Conservation (phyloP, 2,888 invertebrate genomes). For the Clunio marinus region DNA sequence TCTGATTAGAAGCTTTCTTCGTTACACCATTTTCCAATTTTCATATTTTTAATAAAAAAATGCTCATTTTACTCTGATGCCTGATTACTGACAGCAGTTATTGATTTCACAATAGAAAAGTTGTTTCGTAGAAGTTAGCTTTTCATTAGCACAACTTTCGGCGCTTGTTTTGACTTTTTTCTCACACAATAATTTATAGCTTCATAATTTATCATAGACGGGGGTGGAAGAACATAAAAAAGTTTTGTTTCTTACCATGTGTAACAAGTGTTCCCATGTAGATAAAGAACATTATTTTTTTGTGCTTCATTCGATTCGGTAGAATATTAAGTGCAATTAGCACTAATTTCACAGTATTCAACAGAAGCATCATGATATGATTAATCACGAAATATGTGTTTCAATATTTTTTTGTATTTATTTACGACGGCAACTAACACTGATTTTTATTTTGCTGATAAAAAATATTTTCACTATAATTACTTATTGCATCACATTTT, state of each 20-base stretch:
- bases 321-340: slow-evolving; percentile 51
- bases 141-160: slow-evolving; percentile 2
- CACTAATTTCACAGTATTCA: slow-evolving; percentile 51
- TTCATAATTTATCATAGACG: background rate
- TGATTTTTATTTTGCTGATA: background rate
- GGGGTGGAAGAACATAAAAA: background rate
- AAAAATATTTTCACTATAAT: background rate
- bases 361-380: slow-evolving; percentile 47
- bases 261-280: slow-evolving; percentile 51
- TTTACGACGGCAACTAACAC: background rate
- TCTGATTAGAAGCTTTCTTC: background rate
- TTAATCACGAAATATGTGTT: background rate
- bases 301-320: slow-evolving; percentile 52
- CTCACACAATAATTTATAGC: background rate
- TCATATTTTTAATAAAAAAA: background rate
- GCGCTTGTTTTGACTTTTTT: background rate
- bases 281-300: slow-evolving; percentile 51
- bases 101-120: background rate
- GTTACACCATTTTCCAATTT: background rate
- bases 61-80: background rate
- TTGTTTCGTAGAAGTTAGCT: background rate
- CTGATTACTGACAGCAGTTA: background rate
- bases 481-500: background rate
- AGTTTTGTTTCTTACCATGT: slow-evolving; percentile 48
- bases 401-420: no score